These are phyloP conservation scores for Oncopodura yosiiana DNA, from an alignment of 1,140 invertebrate species.

Conservation along the genomic window DNA sequence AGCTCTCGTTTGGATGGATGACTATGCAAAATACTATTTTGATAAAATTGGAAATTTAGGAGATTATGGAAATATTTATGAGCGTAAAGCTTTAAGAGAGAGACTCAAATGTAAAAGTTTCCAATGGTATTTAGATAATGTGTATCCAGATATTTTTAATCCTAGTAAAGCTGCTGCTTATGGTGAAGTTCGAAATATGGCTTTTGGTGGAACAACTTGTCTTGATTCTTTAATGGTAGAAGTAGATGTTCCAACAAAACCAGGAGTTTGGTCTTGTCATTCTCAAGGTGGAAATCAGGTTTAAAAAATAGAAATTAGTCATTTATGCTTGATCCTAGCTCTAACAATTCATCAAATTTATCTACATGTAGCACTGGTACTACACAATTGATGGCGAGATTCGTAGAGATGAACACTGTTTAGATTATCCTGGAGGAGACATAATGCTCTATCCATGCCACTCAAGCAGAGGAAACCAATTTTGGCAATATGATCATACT, in stretches of 20 bases:
- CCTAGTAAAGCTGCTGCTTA: slow-evolving; percentile 89
- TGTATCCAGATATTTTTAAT: slow-evolving; percentile 96
- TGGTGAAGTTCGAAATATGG: slow-evolving; percentile 52
- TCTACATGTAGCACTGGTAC: slow-evolving; percentile 3
- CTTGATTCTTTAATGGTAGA: slow-evolving; percentile 7
- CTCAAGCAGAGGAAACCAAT: slow-evolving; percentile 7
- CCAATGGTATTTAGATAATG: slow-evolving; percentile 93
- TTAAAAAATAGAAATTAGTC: slow-evolving; percentile 5
- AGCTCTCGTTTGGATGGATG: slow-evolving; percentile 50
- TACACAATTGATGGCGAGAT: slow-evolving; percentile 9
- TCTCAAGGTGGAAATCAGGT: slow-evolving; percentile 96
- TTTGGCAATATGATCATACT: slow-evolving; percentile 4
- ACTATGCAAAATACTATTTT: slow-evolving; percentile 71
- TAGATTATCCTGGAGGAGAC: slow-evolving; percentile 8
- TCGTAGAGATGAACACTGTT: slow-evolving; percentile 6
- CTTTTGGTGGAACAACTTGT: slow-evolving; percentile 4
- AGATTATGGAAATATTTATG: slow-evolving; percentile 68
- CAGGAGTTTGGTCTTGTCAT: slow-evolving; percentile 56
- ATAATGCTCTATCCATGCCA: slow-evolving; percentile 10
- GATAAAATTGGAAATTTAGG: slow-evolving; percentile 7
- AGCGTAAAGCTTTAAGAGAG: slow-evolving; percentile 60
- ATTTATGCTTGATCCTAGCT: background rate
- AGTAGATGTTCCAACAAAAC: background rate
- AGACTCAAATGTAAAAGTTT: slow-evolving; percentile 88
- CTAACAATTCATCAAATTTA: background rate